Conservation (phyloP, 2,888 invertebrate species). For the Cremastinae sp. region DNA sequence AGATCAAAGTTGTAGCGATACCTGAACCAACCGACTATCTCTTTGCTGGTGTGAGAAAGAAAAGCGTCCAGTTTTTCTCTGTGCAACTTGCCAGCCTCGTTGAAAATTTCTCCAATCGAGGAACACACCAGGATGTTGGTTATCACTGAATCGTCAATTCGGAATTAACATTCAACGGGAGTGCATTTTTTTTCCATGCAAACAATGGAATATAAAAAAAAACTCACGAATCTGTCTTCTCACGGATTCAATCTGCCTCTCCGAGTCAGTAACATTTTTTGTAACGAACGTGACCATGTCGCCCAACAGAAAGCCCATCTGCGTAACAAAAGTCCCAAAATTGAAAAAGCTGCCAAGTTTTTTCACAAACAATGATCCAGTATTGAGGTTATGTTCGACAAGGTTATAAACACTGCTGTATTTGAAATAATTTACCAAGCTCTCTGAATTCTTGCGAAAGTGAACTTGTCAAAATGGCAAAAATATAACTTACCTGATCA, state of each 20-base stretch:
- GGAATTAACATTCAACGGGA: not conserved
- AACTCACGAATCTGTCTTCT: constrained; percentile 83
- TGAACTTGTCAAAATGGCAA: not conserved
- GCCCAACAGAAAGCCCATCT: constrained; percentile 86
- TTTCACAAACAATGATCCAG: constrained; percentile 28
- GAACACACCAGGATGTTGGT: constrained; percentile 83
- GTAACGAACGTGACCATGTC: constrained; percentile 85
- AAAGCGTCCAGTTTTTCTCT: constrained; percentile 82
- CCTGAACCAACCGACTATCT: constrained; percentile 87
- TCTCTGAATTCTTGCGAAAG: not conserved
- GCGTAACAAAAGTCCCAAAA: constrained; percentile 22
- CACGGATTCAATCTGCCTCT: constrained; percentile 84
- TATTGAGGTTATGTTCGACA: constrained; percentile 48
- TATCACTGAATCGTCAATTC: constrained; percentile 40
- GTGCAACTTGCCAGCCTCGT: constrained; percentile 83
- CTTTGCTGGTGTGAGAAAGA: constrained; percentile 82
- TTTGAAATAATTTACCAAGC: not conserved
- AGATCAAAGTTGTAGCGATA: constrained; percentile 83
- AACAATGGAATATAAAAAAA: not conserved
- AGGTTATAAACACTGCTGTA: constrained; percentile 53
- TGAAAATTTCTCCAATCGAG: constrained; percentile 83
- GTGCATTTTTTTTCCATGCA: not conserved
- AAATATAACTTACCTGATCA: constrained; percentile 82
- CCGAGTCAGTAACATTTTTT: constrained; percentile 86
- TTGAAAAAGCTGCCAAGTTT: constrained; percentile 19